phyloP scores from a whole-genome alignment of 2,888 invertebrate genomes.

The Lasioglossum marginatum region DNA sequence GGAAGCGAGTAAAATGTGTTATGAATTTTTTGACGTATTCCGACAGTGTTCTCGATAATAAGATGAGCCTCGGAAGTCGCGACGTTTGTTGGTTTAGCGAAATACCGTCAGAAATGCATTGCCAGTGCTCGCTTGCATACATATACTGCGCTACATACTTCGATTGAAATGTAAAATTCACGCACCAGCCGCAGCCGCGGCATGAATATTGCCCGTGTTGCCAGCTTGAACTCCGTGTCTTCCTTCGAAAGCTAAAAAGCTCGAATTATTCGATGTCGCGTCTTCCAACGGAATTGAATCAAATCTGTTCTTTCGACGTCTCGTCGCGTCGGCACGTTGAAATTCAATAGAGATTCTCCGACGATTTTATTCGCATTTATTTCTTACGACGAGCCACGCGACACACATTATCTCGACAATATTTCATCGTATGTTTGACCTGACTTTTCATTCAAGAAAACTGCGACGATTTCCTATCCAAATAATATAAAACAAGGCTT shows the following conservation, averaged over 20 bases:
- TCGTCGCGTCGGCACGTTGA: neutral
- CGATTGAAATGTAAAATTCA: slow-evolving; percentile 59
- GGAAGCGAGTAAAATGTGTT: neutral
- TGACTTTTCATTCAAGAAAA: neutral
- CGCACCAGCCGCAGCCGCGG: slow-evolving; percentile 31
- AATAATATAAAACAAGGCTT: neutral
- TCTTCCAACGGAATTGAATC: slow-evolving; percentile 6
- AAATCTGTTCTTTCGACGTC: slow-evolving; percentile 13
- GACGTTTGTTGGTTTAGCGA: slow-evolving; percentile 38
- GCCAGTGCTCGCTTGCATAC: neutral
- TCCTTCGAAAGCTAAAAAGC: slow-evolving; percentile 15
- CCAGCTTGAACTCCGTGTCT: slow-evolving; percentile 5
- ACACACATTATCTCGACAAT: neutral
- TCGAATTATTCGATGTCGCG: neutral
- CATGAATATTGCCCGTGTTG: slow-evolving; percentile 34
- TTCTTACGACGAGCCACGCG: neutral
- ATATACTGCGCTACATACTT: slow-evolving; percentile 9
- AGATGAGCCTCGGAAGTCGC: neutral
- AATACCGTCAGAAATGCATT: slow-evolving; percentile 33
- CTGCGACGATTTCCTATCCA: neutral
- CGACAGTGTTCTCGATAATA: neutral
- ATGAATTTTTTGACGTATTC: neutral
- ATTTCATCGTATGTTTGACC: neutral
- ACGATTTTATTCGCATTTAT: slow-evolving; percentile 10
- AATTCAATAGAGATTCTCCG: neutral